These are phyloP conservation scores for Dasypus novemcinctus DNA, from an alignment of 2,113 vertebrate genomes.

Conservation along the genomic window DNA sequence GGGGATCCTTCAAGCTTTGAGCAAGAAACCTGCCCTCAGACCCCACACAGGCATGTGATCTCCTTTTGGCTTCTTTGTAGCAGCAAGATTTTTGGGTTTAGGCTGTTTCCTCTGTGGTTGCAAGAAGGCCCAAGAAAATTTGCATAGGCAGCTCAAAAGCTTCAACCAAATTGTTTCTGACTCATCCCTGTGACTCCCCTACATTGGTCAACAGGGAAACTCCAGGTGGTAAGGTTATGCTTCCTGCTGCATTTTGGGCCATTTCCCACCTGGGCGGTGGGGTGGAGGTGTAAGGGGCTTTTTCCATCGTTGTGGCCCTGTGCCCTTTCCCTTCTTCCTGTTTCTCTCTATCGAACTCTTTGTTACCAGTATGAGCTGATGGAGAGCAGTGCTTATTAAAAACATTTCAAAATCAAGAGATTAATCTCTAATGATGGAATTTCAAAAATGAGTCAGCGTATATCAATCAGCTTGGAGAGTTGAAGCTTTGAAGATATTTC, in stretches of 20 bases:
- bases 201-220: not conserved
- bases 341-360: not conserved
- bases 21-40: not conserved
- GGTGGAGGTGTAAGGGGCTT: not conserved
- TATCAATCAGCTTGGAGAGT: not conserved
- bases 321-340: not conserved
- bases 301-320: not conserved
- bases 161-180: slow-evolving; percentile 25
- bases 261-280: not conserved
- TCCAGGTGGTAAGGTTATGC: not conserved
- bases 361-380: not conserved
- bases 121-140: not conserved
- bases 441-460: not conserved
- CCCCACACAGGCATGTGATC: not conserved
- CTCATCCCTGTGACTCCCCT: not conserved
- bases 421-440: not conserved
- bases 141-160: slow-evolving; percentile 9
- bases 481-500: slow-evolving; percentile 28
- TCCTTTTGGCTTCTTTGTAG: not conserved
- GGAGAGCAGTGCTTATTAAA: not conserved
- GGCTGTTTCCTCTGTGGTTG: not conserved
- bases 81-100: not conserved
- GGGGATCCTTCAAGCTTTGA: not conserved
- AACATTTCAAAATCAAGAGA: slow-evolving; percentile 33
- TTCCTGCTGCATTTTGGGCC: not conserved